A percentile compares a stretch with the other conserved stretches of the same genome.
phyloP scores from a whole-genome alignment of 2,797 vertebrate species.

The Gastrophryne carolinensis region DNA sequence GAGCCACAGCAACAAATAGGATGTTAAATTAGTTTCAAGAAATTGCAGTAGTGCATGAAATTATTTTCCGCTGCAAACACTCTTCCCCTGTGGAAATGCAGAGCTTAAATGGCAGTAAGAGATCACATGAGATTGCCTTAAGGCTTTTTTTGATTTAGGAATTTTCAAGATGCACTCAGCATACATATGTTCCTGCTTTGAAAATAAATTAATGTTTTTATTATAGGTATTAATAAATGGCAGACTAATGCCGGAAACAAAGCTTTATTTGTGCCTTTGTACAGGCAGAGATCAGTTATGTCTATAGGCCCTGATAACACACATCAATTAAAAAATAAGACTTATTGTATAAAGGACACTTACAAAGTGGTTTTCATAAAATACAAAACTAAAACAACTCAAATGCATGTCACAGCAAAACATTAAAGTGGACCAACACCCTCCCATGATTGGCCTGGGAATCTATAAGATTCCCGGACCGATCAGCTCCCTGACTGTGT shows the following conservation, averaged over 20 bases:
- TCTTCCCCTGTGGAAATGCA: conserved; percentile 64
- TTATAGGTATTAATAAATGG: conserved; percentile 22
- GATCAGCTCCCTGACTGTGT: too few species aligned
- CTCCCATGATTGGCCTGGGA: too few species aligned
- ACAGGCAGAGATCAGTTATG: background rate
- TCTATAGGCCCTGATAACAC: too few species aligned
- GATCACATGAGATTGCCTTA: conserved; percentile 48
- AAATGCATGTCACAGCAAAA: too few species aligned
- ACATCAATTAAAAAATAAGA: too few species aligned
- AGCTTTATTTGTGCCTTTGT: too few species aligned
- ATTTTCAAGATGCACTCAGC: conserved; percentile 39
- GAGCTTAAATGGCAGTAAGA: conserved; percentile 65
- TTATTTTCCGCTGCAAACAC: conserved; percentile 79
- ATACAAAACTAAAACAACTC: too few species aligned
- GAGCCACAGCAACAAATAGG: conserved; percentile 63
- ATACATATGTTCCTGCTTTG: conserved; percentile 1
- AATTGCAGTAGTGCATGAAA: conserved; percentile 81
- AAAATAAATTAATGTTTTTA: conserved; percentile 30
- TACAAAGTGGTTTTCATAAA: too few species aligned
- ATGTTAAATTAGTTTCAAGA: conserved; percentile 76
- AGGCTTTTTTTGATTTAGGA: conserved; percentile 37
- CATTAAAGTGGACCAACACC: too few species aligned
- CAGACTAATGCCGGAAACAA: background rate
- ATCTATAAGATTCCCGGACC: too few species aligned
- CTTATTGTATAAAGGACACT: too few species aligned